Base-by-base conservation (phyloP, 2,888 invertebrate species). In the Litoditis marina region DNA sequence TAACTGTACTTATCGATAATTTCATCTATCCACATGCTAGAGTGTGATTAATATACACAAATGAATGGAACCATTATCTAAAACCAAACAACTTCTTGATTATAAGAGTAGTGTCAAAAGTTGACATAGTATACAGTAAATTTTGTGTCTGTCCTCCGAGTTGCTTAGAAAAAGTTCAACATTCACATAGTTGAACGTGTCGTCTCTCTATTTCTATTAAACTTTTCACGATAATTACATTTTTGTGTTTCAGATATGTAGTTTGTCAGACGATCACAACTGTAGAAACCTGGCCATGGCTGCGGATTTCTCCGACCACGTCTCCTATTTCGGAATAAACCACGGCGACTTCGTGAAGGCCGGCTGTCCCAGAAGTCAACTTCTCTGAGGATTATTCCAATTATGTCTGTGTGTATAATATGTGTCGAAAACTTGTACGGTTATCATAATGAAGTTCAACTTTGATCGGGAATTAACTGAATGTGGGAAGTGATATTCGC, bases 311-410 rank as follows among this genome's bases (percentile, higher is more conserved):
- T 70, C 74, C 53, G 81, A 82, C 53, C 81, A 81, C 59, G 61
- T 74, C 28, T 75, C 71, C 42, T 81, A 81, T 63, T 81, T 81
- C 65, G 77, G 75, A 46, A 60, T 82, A 7, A 78, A 79, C 57
- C 74, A 79, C 27, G 78, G 78, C 22, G 80, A 80, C 47, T 81
- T 75, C 63, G 68, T 78, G 19, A 74, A 75, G 53, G 71, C 73
- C 25, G 65, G 74, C 22, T 81, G 81, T 54, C 69, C 66, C 19
- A 56, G 71, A 60, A 49, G 51, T n/a, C 53, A 64, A 16, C n/a
- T n/a, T n/a, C n/a, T n/a, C n/a, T n/a, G n/a, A n/a, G n/a, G n/a
- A n/a, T n/a, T n/a, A n/a, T n/a, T n/a, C n/a, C n/a, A n/a, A n/a
- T n/a, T n/a, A n/a, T n/a, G n/a, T n/a, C n/a, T n/a, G n/a, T n/a